Percentiles rank a stretch among this genome's conserved stretches.
Evolutionary conservation across 2,113 vertebrate genomes (phyloP).

Genomic region (Oryctolagus cuniculus): DNA sequence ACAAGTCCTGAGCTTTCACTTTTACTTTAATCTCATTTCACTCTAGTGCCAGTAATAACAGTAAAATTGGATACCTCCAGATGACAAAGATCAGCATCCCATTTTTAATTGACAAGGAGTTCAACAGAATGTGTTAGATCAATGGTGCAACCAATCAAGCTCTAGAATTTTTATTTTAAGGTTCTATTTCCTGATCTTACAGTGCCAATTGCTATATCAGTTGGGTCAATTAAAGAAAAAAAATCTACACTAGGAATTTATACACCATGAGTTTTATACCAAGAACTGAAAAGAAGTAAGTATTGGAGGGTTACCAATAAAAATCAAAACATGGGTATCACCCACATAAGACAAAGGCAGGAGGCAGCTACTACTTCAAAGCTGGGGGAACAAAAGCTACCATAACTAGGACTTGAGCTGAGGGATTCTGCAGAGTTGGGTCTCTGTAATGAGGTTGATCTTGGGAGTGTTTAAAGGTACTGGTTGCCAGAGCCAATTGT

Average conservation of each 20-base stretch:
- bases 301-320: neutral
- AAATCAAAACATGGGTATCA: neutral
- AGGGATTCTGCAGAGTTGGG: neutral
- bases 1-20: conserved; percentile 5
- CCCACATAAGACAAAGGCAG: neutral
- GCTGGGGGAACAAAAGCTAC: neutral
- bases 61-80: neutral
- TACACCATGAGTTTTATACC: neutral
- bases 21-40: neutral
- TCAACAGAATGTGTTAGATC: neutral
- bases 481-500: neutral
- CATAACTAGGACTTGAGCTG: neutral
- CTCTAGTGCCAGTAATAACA: neutral
- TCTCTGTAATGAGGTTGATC: neutral
- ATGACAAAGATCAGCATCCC: neutral
- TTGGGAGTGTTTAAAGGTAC: neutral
- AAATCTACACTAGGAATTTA: conserved; percentile 7
- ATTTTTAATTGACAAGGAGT: conserved; percentile 44
- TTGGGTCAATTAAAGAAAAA: conserved; percentile 21
- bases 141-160: neutral
- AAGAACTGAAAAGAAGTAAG: neutral
- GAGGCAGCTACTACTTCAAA: neutral
- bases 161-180: neutral
- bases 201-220: neutral
- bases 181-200: neutral